Evolutionary conservation across 1,140 invertebrate species (phyloP), one percentile per base, ranked within the genome.

Genomic region (Drosophila teissieri): DNA sequence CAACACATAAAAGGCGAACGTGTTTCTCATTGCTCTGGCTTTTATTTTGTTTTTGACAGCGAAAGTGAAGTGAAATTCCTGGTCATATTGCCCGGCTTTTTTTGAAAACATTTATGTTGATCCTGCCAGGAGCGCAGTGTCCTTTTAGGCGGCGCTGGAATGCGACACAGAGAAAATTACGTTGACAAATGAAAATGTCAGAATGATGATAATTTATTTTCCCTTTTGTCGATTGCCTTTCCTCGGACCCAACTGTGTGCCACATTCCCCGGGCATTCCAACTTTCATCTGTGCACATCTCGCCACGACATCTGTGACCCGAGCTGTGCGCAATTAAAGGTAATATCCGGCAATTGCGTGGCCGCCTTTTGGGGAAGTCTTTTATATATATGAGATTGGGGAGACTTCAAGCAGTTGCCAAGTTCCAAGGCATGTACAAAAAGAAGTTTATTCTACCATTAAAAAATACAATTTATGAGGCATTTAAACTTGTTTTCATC

Each of bases 181-280:
- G 76, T 79, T 88, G 83, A 83, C 83, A 88, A 88, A 88, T 88
- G 83, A 88, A 88, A 88, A 88, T 88, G 83, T 88, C 83, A 88
- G 79, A 83, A 77, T 89, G 84, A 88, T 88, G 83, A 88, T 88
- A 88, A 88, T 88, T 88, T 88, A 89, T 88, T 83, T 88, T 89
- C 75, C 62, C 84, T 83, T 57, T 83, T 80, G 84, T 79, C 83
- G 85, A 88, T 86, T 79, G 75, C 60, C 62, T 49, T 46, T 55
- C 73, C 78, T 48, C 51, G 73, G 73, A 53, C 61, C 46, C 61
- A 77, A 67, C 61, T 65, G 58, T 39, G 51, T 44, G 40, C 42
- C 61, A 55, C 49, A 69, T 77, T 79, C 75, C 72, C 61, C 51
- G 36, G 60, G 61, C 60, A 83, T 86, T 88, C 65, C 73, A 42